Base-by-base conservation (phyloP, 2,888 invertebrate genomes). In the Tachina lurida region DNA sequence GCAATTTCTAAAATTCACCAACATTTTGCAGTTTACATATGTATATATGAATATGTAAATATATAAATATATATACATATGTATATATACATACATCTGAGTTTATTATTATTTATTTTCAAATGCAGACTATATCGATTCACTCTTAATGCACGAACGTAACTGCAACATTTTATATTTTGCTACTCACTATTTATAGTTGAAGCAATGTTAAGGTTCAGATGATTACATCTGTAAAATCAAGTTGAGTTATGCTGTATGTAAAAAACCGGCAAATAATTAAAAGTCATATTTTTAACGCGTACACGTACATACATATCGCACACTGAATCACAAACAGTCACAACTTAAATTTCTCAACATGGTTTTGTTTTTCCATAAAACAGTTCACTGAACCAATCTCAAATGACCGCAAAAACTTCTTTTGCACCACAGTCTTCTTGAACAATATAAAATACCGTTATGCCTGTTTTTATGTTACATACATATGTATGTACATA, bases 141-240 rank as follows among this genome's bases (percentile, higher is more conserved):
- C 49, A 60, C 15, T 17, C 1, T 8, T 65, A 52, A 52, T 19
- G 12, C 56, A 54, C 13, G 5, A 12, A 60, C 54, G 19, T 45
- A 73, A 84, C 71, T 80, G 60, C 41, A 45, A 52, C 39, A 71
- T 52, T 45, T 76, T 9, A 4, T n/a, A 22, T 31, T 47, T 17
- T 10, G n/a, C 15, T 62, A 13, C 41, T 54, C 47, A 39, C 60
- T 84, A 75, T 84, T 84, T 84, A 84, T 84, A 84, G 22, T 45
- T 39, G 62, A 68, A 47, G 43, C 79, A 79, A 71, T 71, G 75
- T 84, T 65, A 80, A 80, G 43, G 67, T 58, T 77, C 65, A 17
- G 41, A 49, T 67, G 56, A 17, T n/a, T 31, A 52, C 22, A 15
- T 22, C n/a, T 43, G 74, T n/a, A 54, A 75, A 31, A 56, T 13